These are phyloP conservation scores for Enteromius anoplus DNA, from an alignment of 2,797 vertebrate species.

Conservation along the genomic window DNA sequence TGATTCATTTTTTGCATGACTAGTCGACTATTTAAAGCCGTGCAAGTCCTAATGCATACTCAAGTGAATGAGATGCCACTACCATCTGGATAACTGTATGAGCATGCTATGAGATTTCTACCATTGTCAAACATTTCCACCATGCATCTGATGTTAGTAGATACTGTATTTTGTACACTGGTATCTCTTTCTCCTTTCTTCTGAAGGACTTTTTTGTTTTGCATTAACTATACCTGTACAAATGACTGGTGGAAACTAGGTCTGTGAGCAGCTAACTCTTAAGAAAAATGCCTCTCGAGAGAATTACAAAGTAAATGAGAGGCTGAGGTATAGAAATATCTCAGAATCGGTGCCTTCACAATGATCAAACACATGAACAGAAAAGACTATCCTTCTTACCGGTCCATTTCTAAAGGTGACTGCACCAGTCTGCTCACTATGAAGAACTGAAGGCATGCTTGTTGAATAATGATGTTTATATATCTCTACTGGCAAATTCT, in stretches of 20 bases:
- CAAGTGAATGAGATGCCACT: neutral
- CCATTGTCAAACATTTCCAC: neutral
- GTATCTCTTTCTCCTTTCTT: neutral
- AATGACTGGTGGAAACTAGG: conserved; percentile 20
- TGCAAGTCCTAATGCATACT: neutral
- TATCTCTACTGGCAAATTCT: neutral
- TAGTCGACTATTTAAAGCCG: neutral
- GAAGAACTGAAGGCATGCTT: neutral
- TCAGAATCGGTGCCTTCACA: neutral
- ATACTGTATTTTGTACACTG: neutral
- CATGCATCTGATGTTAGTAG: conserved; percentile 4
- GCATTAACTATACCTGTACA: conserved; percentile 24
- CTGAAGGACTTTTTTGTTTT: neutral
- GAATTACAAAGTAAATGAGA: conserved; percentile 9
- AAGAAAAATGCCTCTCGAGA: conserved; percentile 10
- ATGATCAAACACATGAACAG: neutral
- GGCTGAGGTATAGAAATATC: neutral
- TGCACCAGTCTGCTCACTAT: neutral
- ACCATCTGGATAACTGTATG: neutral
- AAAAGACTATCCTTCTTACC: neutral
- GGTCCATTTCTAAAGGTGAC: neutral
- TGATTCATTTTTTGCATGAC: neutral
- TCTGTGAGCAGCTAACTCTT: conserved; percentile 22
- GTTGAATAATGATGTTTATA: neutral
- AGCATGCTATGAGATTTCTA: neutral